Evolutionary conservation across 2,888 invertebrate species (phyloP), one percentile per base, ranked within the genome.

Genomic region (Acleris sparsana): DNA sequence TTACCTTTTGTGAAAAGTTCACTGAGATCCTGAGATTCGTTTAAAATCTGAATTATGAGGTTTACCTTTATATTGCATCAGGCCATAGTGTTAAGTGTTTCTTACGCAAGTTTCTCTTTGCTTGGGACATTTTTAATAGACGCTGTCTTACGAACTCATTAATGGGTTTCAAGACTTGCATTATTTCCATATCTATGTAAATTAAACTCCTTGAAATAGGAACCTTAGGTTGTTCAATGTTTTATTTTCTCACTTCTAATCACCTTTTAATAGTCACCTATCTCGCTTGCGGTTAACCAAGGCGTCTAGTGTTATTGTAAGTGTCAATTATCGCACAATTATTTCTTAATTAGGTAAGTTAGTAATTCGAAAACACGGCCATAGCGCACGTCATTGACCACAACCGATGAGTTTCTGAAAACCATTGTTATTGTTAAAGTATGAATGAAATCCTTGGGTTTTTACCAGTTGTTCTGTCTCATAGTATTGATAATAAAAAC

Each of bases 401-500:
- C 81, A 85, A 77, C 78, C 79, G 84, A 80, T 88, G 84, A 79
- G 80, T 82, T 82, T 80, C 75, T 79, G 79, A 74, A 77, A 75
- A 76, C 74, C 73, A 73, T 79, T 80, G 76, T 72, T 74, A 78
- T 75, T 75, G 72, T 73, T 39, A 75, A 73, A 80, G 77, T 75
- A 84, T 88, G 85, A 88, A 88, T 87, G 86, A 84, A 88, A 84
- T 79, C 83, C 85, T 86, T 83, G 86, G 86, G 79, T 84, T 82
- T 33, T 84, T 78, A 75, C 76, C 76, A 72, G 62, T 68, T 68
- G 66, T 68, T 66, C 60, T 67, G 58, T 53, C 66, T 53, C 61
- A 80, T 76, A 78, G 59, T 64, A 53, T 49, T 49, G 22, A 22
- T 44, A 25, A 17, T 44, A 46, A 46, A 53, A 29, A 39, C 39